Evolutionary conservation across 2,113 vertebrate genomes (phyloP).

Genomic region (Argyrosomus japonicus): DNA sequence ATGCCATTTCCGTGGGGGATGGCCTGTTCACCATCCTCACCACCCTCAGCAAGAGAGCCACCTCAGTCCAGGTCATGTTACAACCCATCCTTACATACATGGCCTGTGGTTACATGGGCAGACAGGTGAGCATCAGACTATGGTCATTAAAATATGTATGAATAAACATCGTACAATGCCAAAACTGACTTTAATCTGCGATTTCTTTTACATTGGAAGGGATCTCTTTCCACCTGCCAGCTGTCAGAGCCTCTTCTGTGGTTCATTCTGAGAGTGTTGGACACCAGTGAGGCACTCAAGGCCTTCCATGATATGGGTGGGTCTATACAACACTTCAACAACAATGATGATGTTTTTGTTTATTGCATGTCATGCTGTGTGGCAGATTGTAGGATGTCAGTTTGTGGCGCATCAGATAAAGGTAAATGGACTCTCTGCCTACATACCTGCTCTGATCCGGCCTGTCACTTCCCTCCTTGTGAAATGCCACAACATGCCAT

Average conservation of each 20-base stretch:
- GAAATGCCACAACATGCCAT: no score
- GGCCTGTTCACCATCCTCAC: constrained; percentile 98
- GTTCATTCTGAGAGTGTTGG: constrained; percentile 97
- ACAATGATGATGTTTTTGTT: not conserved
- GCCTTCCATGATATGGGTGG: constrained; percentile 99
- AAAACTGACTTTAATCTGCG: not conserved
- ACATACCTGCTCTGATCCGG: no score
- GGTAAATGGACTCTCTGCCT: no score
- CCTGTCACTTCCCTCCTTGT: no score
- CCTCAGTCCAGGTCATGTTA: constrained; percentile 97
- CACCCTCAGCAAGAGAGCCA: constrained; percentile 97
- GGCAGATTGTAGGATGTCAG: not conserved
- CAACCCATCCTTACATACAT: constrained; percentile 99
- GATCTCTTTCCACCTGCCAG: constrained; percentile 97
- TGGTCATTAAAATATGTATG: not conserved
- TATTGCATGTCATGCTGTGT: not conserved
- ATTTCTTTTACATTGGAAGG: constrained; percentile 77
- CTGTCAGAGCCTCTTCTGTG: constrained; percentile 97
- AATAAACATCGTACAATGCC: not conserved
- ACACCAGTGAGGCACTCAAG: constrained; percentile 97
- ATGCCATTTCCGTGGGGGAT: constrained; percentile 98
- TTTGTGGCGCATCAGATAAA: not conserved
- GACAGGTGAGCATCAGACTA: constrained; percentile 86
- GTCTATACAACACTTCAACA: constrained; percentile 26
- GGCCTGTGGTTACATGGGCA: constrained; percentile 99